These are phyloP conservation scores for Drosophila virilis DNA, from an alignment of 1,140 invertebrate genomes.

Conservation along the genomic window DNA sequence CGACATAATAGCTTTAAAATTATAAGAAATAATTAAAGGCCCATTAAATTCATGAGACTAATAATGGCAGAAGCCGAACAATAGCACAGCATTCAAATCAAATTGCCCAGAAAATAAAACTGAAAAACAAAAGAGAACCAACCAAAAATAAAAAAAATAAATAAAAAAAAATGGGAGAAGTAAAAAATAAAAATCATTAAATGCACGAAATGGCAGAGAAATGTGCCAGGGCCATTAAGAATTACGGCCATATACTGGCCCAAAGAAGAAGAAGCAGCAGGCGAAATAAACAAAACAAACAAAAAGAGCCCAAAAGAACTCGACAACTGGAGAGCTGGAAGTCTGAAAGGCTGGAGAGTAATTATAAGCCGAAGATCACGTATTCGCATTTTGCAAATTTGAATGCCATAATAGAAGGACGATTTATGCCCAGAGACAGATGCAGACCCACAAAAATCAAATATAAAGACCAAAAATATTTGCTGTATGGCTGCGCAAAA, in stretches of 20 bases:
- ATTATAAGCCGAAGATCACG: constrained; percentile 80
- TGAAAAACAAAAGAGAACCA: constrained; percentile 21
- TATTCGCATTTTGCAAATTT: constrained; percentile 78
- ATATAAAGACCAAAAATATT: constrained; percentile 49
- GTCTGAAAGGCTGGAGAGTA: constrained; percentile 42
- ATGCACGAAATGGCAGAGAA: constrained; percentile 81
- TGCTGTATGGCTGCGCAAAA: constrained; percentile 47
- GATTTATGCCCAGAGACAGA: constrained; percentile 60
- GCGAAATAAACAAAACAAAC: not conserved
- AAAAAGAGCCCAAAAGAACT: constrained; percentile 18
- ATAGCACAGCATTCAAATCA: constrained; percentile 80
- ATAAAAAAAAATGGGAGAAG: constrained; percentile 28
- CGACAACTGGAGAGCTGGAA: constrained; percentile 10
- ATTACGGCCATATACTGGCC: constrained; percentile 49
- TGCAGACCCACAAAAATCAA: constrained; percentile 19
- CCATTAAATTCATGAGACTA: constrained; percentile 69
- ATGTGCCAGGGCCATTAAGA: constrained; percentile 80
- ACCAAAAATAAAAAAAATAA: too few species aligned
- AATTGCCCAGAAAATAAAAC: constrained; percentile 75
- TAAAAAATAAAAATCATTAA: constrained; percentile 77
- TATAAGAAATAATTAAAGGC: constrained; percentile 73
- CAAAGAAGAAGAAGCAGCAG: constrained; percentile 20
- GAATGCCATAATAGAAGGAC: constrained; percentile 69
- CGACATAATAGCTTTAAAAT: constrained; percentile 46
- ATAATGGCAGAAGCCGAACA: constrained; percentile 59